A percentile compares a stretch with the other conserved stretches of the same genome.
Evolutionary conservation across 2,797 vertebrate genomes (phyloP).

Genomic region (Falco biarmicus): DNA sequence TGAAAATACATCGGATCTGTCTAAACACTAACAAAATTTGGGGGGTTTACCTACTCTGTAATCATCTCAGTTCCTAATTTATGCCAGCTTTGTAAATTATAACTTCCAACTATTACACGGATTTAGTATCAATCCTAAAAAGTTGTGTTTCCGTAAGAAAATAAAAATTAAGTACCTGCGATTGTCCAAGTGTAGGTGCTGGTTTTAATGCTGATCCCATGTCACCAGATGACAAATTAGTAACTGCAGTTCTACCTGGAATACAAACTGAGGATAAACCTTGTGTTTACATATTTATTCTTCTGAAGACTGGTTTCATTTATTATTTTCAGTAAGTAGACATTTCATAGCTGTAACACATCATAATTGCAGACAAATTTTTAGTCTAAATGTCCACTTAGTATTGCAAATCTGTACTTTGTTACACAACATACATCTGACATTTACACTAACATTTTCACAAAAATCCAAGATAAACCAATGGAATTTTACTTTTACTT

Average conservation of each 20-base stretch:
- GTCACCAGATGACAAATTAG: constrained; percentile 65
- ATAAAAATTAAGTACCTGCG: constrained; percentile 59
- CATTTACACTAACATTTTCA: background rate
- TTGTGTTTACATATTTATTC: constrained; percentile 37
- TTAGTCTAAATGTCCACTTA: background rate
- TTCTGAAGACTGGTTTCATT: background rate
- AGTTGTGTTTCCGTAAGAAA: background rate
- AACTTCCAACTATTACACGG: background rate
- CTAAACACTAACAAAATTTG: background rate
- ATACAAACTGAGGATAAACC: constrained; percentile 70
- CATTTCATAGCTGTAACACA: background rate
- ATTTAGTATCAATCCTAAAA: background rate
- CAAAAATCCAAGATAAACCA: background rate
- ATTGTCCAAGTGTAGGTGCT: constrained; percentile 58
- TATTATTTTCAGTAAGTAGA: background rate
- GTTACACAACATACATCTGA: background rate
- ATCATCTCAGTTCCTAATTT: background rate
- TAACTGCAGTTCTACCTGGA: constrained; percentile 65
- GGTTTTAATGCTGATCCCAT: constrained; percentile 54
- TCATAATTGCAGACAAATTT: background rate
- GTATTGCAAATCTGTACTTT: background rate
- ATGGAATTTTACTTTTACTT: background rate
- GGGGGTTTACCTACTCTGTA: background rate
- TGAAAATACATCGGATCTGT: background rate
- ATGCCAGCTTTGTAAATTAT: background rate